Base-by-base conservation (phyloP, 2,888 invertebrate genomes). In the Scelioninae gen. 2 region DNA sequence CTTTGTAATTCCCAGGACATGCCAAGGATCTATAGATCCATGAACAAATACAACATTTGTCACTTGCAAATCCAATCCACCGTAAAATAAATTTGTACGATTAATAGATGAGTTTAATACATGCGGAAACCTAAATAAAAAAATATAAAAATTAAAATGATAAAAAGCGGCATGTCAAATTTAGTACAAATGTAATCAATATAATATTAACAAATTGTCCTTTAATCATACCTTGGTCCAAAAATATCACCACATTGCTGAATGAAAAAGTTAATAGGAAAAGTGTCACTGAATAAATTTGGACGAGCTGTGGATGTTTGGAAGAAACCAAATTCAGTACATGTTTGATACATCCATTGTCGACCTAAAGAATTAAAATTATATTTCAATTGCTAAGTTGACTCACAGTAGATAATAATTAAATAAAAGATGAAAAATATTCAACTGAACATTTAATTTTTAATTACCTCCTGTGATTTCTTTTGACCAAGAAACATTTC, bases 301-400 rank as follows among this genome's bases (percentile, higher is more conserved):
- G 88, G 87, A 67, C 88, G 88, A 2, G 89, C 90, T 0, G 92
- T 91, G 0, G 96, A 95, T 0, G 96, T 94, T 88, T 98, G 97
- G 86, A 93, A 98, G 86, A 94, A 98, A 19, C 97, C 97, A 84
- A 97, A 98, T 85, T 98, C 98, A 0, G 94, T 95, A 84, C 97
- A 98, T 0, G 97, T 97, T 87, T 97, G 97, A 85, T 96, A 97
- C 69, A 90, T 92, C 97, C 97, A 97, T 81, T 95, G 94, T 0
- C 97, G 92, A 77, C 89, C 92, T 92, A 45, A 18, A 57, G 60
- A 63, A 72, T 31, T 31, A 9, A 41, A 2, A 25, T 25, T 25
- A 25, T 25, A 25, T 25, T n/a, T n/a, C n/a, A n/a, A n/a, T n/a
- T n/a, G n/a, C n/a, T n/a, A n/a, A n/a, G n/a, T n/a, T n/a, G n/a